Base-by-base conservation (phyloP, 2,797 vertebrate genomes). In the Triplophysa bombifrons region DNA sequence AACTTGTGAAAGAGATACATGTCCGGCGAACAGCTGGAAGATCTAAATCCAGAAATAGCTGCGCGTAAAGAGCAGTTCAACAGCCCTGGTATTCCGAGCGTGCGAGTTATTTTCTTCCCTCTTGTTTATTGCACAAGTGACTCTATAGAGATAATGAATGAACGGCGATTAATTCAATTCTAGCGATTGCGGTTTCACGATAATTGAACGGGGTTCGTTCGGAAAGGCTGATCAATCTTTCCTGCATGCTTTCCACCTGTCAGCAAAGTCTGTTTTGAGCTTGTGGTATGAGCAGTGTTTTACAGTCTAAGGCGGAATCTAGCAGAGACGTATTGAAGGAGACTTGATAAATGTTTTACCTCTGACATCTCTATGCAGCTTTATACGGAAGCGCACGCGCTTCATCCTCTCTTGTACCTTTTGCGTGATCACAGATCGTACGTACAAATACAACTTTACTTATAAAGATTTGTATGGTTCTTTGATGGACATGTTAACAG, bases 301-400 rank as follows among this genome's bases (percentile, higher is more conserved):
- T 93, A 92, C 95, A 93, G 90, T 88, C 87, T 86, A 87, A 85
- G 88, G 91, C 93, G 95, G 96, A 97, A 98, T 96, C 96, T 95
- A 86, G 91, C 96, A 90, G 92, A 92, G 90, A 90, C 92, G 90
- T 93, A 94, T 89, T 92, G 94, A 94, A 93, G 91, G 91, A 93
- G 92, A 94, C 95, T 89, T 93, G 96, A 93, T 94, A 95, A 94
- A 98, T 98, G 95, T 92, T 96, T 97, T 83, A 86, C 92, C 84
- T 91, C 89, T 98, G 97, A 98, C 94, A 93, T 85, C 90, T 85
- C 91, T 85, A 85, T 90, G 74, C 88, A 89, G 89, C 86, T 11
- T 48, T 58, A 66, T 50, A 70, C 80, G 58, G 71, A 72, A 65
- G 27, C 73, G 60, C 85, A 41, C 44, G 16, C 70, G 22, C 46